These are phyloP conservation scores for Saturnia japonica DNA, from an alignment of 2,888 invertebrate species.

Conservation along the genomic window DNA sequence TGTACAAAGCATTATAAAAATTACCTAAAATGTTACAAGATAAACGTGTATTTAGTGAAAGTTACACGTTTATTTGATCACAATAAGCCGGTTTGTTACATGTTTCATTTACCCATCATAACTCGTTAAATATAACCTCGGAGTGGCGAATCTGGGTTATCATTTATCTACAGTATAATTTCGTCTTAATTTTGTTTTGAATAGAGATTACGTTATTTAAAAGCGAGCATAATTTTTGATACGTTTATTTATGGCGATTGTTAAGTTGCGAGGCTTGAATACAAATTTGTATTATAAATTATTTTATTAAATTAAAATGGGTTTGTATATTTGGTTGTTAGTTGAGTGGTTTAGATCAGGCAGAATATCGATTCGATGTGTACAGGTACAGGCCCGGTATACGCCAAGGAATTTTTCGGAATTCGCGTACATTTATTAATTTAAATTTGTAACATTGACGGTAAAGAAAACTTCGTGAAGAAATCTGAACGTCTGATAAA, in stretches of 20 bases:
- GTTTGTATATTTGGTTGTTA: background rate
- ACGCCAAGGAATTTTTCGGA: too few species aligned
- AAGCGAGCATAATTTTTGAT: background rate
- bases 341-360: too few species aligned
- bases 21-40: background rate
- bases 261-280: background rate
- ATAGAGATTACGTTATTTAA: background rate
- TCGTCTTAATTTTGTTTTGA: background rate
- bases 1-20: too few species aligned
- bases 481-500: too few species aligned
- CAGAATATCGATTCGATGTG: too few species aligned
- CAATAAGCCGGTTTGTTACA: background rate
- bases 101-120: background rate
- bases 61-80: background rate
- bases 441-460: too few species aligned
- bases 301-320: background rate
- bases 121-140: background rate
- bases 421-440: too few species aligned
- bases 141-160: background rate
- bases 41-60: background rate
- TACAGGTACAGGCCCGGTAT: too few species aligned
- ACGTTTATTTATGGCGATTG: background rate
- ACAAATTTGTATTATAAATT: background rate
- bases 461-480: too few species aligned
- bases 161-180: background rate